Conservation (phyloP, 1,140 invertebrate genomes). For the Dinoponera quadriceps region DNA sequence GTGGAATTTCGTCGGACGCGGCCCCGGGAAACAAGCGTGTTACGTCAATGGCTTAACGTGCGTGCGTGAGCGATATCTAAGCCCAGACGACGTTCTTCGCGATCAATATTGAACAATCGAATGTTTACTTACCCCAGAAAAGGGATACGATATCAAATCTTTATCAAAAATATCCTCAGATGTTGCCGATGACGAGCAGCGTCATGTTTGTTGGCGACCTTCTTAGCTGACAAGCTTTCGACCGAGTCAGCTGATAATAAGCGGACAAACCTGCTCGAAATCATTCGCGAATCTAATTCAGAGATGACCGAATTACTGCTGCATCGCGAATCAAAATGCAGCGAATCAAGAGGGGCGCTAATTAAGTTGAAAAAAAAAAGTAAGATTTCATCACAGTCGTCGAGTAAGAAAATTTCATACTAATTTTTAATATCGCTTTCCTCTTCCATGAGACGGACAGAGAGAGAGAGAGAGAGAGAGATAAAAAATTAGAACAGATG, state of each 20-base stretch:
- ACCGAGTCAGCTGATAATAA: neutral
- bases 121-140: conserved; percentile 74
- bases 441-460: neutral
- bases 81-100: conserved; percentile 44
- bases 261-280: neutral
- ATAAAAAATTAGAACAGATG: conserved; percentile 6
- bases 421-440: conserved; percentile 7
- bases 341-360: neutral
- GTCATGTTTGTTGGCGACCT: conserved; percentile 42
- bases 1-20: conserved; percentile 57
- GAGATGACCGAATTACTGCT: neutral
- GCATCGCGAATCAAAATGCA: neutral
- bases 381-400: neutral
- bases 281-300: neutral
- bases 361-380: neutral
- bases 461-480: neutral
- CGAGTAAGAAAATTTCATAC: neutral
- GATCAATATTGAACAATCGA: conserved; percentile 37
- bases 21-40: conserved; percentile 45
- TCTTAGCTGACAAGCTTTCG: neutral
- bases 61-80: conserved; percentile 49
- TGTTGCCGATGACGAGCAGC: conserved; percentile 36
- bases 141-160: conserved; percentile 65
- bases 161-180: conserved; percentile 62
- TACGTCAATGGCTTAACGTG: conserved; percentile 62